Conservation (phyloP, 2,888 invertebrate species). For the Platycnemis pennipes region DNA sequence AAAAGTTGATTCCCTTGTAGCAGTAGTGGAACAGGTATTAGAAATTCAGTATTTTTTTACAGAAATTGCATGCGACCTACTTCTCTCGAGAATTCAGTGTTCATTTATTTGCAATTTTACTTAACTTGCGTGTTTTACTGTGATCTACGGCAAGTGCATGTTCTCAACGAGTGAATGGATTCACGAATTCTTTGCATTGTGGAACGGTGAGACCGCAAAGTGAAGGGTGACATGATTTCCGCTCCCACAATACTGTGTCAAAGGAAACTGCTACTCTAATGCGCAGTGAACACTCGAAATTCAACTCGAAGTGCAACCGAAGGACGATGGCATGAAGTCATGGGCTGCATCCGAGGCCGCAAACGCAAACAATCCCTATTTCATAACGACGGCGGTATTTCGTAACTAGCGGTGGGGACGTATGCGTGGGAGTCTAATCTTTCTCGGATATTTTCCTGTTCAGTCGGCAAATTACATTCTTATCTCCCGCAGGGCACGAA, state of each 20-base stretch:
- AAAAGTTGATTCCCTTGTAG: no score
- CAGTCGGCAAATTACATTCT: background rate
- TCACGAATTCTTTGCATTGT: background rate
- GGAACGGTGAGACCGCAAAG: background rate
- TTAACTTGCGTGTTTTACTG: no score
- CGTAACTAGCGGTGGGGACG: background rate
- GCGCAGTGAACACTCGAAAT: background rate
- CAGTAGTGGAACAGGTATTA: no score
- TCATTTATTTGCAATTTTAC: no score
- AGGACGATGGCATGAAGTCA: conserved; percentile 5
- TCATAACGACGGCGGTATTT: background rate
- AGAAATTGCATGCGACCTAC: no score
- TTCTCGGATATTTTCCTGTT: background rate
- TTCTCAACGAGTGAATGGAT: background rate
- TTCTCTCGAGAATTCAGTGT: no score
- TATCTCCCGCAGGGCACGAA: background rate
- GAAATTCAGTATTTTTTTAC: no score
- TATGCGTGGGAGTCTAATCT: background rate
- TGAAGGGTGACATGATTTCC: background rate
- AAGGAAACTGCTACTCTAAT: background rate
- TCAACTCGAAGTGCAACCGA: background rate
- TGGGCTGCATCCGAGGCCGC: background rate
- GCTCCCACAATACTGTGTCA: background rate
- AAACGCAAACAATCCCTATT: conserved; percentile 3
- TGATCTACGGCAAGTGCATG: background rate